Evolutionary conservation across 1,140 invertebrate species (phyloP).

Genomic region (Galleria mellonella): DNA sequence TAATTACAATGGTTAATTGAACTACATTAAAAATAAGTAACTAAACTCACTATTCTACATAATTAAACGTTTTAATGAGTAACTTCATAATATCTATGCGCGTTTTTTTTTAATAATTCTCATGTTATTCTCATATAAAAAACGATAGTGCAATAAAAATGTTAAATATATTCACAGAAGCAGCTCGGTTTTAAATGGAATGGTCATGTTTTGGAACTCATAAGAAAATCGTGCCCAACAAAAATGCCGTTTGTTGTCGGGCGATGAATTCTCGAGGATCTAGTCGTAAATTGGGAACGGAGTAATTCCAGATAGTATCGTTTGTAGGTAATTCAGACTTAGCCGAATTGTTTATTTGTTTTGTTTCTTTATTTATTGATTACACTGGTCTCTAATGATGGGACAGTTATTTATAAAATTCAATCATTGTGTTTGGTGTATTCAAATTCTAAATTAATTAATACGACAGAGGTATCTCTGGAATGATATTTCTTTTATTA

Average conservation of each 20-base stretch:
- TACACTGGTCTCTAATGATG: neutral
- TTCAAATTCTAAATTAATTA: neutral
- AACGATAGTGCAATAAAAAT: slow-evolving; percentile 42
- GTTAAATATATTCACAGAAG: slow-evolving; percentile 38
- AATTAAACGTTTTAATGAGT: too few species aligned
- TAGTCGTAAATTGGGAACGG: slow-evolving; percentile 43
- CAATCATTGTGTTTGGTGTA: neutral
- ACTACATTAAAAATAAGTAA: too few species aligned
- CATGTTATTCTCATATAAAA: slow-evolving; percentile 32
- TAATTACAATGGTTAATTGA: too few species aligned
- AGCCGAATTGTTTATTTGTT: slow-evolving; percentile 24
- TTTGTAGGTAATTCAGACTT: slow-evolving; percentile 37
- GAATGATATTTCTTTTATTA: too few species aligned
- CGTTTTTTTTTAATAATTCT: slow-evolving; percentile 7
- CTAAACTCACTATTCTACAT: too few species aligned
- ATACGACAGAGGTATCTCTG: too few species aligned
- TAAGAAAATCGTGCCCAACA: slow-evolving; percentile 49
- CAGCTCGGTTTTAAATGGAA: slow-evolving; percentile 51
- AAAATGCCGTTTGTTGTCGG: slow-evolving; percentile 41
- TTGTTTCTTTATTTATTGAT: neutral
- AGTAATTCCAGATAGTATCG: slow-evolving; percentile 38
- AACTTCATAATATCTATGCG: too few species aligned
- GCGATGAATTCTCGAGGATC: slow-evolving; percentile 36
- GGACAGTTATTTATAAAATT: neutral
- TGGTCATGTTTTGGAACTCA: slow-evolving; percentile 54